Base-by-base conservation (phyloP, 37 sponge, comb jelly and placozoan genomes). In the Aplysina aerophoba region DNA sequence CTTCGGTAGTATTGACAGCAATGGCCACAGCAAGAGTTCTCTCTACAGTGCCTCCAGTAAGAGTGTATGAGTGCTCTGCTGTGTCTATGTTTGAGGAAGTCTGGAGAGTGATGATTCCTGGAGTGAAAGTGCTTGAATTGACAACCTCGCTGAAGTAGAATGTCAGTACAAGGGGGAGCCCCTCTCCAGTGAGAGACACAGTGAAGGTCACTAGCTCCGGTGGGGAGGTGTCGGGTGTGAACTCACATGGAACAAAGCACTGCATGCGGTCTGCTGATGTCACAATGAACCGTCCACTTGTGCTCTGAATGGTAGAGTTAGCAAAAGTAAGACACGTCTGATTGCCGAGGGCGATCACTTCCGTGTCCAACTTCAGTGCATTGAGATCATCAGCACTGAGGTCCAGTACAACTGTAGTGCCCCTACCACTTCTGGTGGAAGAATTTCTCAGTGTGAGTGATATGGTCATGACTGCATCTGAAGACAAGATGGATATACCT, bases 111-210 rank as follows among this genome's bases (percentile, higher is more conserved):
- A 97, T 74, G 28, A 50, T 35, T 13, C 85, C 64, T 0, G 88
- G 71, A 60, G 90, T 64, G 17, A 96, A 59, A 5, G 92, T 91
- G 30, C 74, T 90, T 34, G 91, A 82, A 33, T 84, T 89, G 55
- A 94, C 86, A 11, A 87, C 44, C 73, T 94, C 95, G 79, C 73
- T 74, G 83, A 94, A 94, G 58, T 73, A 41, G 56, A 92, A 85
- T n/a, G 63, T 81, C 17, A 95, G 2, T 0, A 92, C 79, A 20
- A 95, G 84, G 65, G 93, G 94, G 19, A 93, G 82, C 15, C 83
- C 75, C 4, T 88, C 84, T 79, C 90, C 77, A 34, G 85, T 75
- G 83, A 90, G 87, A 4, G 59, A n/a, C 34, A 93, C 71, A 15
- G 87, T 86, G 61, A 90, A 92, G 15, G 77, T 54, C 16, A 27